Base-by-base conservation (phyloP, 2,113 vertebrate genomes). In the Nothobranchius kuhntae region DNA sequence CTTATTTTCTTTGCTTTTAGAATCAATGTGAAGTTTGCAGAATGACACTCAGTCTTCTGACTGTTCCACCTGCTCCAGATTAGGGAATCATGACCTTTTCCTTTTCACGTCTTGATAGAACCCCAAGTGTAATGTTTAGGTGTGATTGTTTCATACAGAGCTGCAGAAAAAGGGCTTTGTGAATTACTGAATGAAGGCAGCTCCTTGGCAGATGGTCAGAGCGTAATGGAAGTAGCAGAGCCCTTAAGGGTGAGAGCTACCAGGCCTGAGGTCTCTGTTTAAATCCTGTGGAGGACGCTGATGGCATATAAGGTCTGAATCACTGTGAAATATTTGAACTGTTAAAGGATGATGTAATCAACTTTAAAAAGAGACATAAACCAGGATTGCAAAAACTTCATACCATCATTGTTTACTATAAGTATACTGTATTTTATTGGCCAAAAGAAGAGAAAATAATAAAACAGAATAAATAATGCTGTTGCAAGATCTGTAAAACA, bases 41-140 rank as follows among this genome's bases (percentile, higher is more conserved):
- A 55, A 46, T 15, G 35, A 73, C 65, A 24, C 52, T 46, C 11
- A n/a, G 61, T 70, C 61, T 68, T 53, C 53, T 69, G 80, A 86
- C 81, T 75, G 71, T 67, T 83, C 67, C 75, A 80, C 79, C 65
- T 17, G 75, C 68, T 70, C 61, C 47, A 12, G 59, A 51, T 69
- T 74, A 74, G 48, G 77, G 57, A 59, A 74, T 77, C 79, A 15
- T 77, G 73, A 80, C 74, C 80, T 80, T 71, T 51, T 60, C 17
- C 51, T 54, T 75, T 69, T 54, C 52, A 12, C 14, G 61, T 84
- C 71, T 69, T 65, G 81, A 83, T 65, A 74, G 68, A 80, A 80
- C 72, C 81, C 69, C 61, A 44, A 76, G 80, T 80, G 83, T 77
- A 80, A 70, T 77, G 73, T 82, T 74, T 78, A 82, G 84, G 70